Percentiles rank a stretch among this genome's conserved stretches.
Evolutionary conservation across 2,888 invertebrate species (phyloP).

Genomic region (Pristionchus japonicus): DNA sequence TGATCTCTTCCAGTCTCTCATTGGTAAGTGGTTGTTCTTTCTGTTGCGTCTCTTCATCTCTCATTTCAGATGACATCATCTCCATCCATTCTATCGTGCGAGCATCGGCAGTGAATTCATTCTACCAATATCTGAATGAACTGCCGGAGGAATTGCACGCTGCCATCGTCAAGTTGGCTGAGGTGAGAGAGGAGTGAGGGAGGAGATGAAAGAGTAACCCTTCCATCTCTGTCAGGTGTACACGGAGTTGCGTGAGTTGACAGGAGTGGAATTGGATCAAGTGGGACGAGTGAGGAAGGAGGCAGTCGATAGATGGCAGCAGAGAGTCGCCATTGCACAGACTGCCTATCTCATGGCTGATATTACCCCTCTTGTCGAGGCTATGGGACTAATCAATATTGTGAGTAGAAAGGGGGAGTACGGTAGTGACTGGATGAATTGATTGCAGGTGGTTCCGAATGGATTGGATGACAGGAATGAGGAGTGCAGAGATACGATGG

Average conservation of each 20-base stretch:
- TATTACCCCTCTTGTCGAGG: constrained; percentile 23
- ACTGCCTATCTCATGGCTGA: constrained; percentile 51
- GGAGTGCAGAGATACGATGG: constrained; percentile 86
- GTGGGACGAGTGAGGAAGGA: constrained; percentile 88
- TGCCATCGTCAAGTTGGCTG: constrained; percentile 54
- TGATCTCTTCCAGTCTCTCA: constrained; percentile 30
- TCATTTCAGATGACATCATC: constrained; percentile 59
- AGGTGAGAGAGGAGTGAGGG: constrained; percentile 36
- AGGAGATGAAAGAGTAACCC: not conserved
- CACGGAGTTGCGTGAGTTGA: constrained; percentile 67
- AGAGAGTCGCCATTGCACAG: constrained; percentile 86
- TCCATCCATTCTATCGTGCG: constrained; percentile 80
- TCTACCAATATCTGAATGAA: constrained; percentile 79
- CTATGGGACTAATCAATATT: constrained; percentile 55
- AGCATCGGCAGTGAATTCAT: constrained; percentile 86
- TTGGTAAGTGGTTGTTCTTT: not conserved
- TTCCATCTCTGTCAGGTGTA: constrained; percentile 49
- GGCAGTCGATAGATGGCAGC: constrained; percentile 90
- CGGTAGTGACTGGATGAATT: not conserved
- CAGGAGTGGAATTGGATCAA: constrained; percentile 83
- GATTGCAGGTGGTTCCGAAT: constrained; percentile 81
- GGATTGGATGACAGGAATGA: constrained; percentile 89
- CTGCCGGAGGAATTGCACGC: constrained; percentile 54
- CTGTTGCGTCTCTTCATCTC: not conserved
- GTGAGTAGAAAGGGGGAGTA: constrained; percentile 36